Conservation (phyloP, 2,797 vertebrate species). For the Fringilla coelebs region DNA sequence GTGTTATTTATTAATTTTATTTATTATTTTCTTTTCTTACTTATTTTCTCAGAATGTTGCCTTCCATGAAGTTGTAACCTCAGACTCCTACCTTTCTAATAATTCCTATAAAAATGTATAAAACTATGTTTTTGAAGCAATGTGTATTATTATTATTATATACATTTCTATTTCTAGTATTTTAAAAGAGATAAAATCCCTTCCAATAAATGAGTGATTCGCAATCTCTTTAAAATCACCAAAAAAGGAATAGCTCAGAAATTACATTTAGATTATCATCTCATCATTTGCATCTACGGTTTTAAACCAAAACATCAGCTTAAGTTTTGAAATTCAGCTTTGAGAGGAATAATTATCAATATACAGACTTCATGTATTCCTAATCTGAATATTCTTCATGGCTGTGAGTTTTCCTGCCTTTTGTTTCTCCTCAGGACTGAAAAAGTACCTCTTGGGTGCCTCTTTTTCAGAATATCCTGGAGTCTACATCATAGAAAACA, state of each 20-base stretch:
- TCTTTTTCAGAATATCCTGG: not conserved
- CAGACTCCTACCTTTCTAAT: not conserved
- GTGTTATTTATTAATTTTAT: not conserved
- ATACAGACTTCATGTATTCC: not conserved
- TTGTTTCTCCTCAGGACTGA: not conserved
- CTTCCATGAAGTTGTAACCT: not conserved
- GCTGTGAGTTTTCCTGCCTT: not conserved
- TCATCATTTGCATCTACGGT: not conserved
- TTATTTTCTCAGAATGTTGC: not conserved
- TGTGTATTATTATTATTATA: not conserved
- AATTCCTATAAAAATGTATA: not conserved
- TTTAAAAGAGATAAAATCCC: not conserved
- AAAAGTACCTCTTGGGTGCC: not conserved
- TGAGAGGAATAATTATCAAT: not conserved
- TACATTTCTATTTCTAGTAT: not conserved
- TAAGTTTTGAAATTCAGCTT: not conserved
- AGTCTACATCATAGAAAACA: not conserved
- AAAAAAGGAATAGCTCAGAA: not conserved
- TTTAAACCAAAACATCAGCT: not conserved
- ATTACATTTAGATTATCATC: not conserved
- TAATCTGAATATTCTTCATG: not conserved
- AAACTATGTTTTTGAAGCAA: not conserved
- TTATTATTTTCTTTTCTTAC: not conserved
- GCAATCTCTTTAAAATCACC: not conserved
- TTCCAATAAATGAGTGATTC: not conserved